Percentiles rank a stretch among this genome's conserved stretches.
phyloP scores from a whole-genome alignment of 2,888 invertebrate species.

The Falcaria lacertinaria region DNA sequence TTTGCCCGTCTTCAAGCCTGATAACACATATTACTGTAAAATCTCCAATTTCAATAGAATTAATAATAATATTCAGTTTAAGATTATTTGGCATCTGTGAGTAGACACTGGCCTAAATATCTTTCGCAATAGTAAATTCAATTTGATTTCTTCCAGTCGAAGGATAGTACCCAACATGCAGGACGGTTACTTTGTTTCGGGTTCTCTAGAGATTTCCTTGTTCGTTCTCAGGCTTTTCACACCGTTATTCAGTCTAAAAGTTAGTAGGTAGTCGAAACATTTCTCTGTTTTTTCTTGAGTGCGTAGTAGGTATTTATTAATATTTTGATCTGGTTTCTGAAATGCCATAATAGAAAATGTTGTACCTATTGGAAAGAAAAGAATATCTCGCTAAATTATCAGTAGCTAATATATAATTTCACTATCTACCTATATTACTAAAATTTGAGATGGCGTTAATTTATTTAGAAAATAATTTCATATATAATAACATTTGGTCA shows the following conservation, averaged over 20 bases:
- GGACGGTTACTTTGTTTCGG: slow-evolving; percentile 66
- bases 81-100: slow-evolving; percentile 39
- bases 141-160: slow-evolving; percentile 26
- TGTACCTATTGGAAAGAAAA: not conserved
- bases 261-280: too few relatives aligned
- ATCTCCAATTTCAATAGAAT: not conserved
- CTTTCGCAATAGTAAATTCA: slow-evolving; percentile 31
- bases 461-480: slow-evolving; percentile 66
- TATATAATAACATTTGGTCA: slow-evolving; percentile 75
- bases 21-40: not conserved
- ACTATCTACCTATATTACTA: slow-evolving; percentile 52
- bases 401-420: slow-evolving; percentile 28
- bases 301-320: too few relatives aligned
- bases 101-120: slow-evolving; percentile 38
- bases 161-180: slow-evolving; percentile 42
- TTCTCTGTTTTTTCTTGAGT: too few relatives aligned
- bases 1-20: not conserved
- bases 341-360: too few relatives aligned
- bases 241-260: too few relatives aligned
- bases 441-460: slow-evolving; percentile 58
- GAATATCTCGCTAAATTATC: slow-evolving; percentile 6
- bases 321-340: too few relatives aligned
- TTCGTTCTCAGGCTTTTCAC: too few relatives aligned
- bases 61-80: slow-evolving; percentile 16
- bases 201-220: too few relatives aligned